Evolutionary conservation across 2,113 vertebrate genomes (phyloP).

Genomic region (Psittacara wagleri): DNA sequence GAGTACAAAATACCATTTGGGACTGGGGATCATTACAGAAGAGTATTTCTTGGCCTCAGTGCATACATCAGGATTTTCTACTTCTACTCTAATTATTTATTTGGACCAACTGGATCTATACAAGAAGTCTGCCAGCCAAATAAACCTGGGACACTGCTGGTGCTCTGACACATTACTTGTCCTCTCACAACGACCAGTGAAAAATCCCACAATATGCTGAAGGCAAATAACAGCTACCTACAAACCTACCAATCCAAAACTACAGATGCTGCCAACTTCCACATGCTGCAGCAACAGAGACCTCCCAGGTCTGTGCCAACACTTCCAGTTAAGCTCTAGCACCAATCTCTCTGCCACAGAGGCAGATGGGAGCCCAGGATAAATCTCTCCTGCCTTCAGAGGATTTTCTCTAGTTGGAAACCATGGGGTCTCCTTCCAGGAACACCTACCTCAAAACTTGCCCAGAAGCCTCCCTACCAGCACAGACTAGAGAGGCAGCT

Average conservation of each 20-base stretch:
- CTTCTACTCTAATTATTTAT: background rate
- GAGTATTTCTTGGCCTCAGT: background rate
- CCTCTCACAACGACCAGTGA: background rate
- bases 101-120: background rate
- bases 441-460: background rate
- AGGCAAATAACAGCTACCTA: background rate
- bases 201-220: accelerated
- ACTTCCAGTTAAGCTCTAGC: background rate
- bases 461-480: background rate
- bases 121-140: background rate
- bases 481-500: background rate
- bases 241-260: background rate
- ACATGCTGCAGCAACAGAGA: background rate
- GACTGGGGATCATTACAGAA: background rate
- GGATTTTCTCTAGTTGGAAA: background rate
- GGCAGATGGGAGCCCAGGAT: background rate
- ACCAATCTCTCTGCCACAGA: background rate
- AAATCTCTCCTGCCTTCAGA: background rate
- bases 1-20: background rate
- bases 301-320: background rate
- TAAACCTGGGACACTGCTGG: background rate
- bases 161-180: background rate
- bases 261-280: background rate
- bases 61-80: background rate
- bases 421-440: background rate